Evolutionary conservation across 2,113 vertebrate species (phyloP), one percentile per base, ranked within the genome.

Genomic region (Anser brachyrhynchus): DNA sequence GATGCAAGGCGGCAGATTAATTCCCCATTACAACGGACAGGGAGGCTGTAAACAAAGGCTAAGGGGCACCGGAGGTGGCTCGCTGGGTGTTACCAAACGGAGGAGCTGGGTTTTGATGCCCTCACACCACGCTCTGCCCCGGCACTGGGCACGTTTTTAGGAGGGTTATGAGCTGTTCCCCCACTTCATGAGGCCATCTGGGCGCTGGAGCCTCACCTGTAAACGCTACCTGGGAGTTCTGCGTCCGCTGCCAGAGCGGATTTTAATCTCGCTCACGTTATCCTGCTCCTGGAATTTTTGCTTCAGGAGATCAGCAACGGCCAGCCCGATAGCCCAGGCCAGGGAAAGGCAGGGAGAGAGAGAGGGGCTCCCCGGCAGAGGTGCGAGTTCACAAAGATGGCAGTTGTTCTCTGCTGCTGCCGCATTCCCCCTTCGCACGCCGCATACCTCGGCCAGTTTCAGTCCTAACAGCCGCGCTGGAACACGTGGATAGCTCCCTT

Each of bases 181-280:
- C 49, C 65, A 66, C 55, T 46, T 39, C 9, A 17, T 16, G 62
- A 92, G 83, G 71, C 54, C 74, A 41, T 41, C 41, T 41, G 19
- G 37, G 41, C 39, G 62, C 77, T 46, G 41, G 25, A 82, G 84
- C 41, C 55, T 86, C 67, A 91, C 43, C 69, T 25, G 13, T 6
- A 82, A 92, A 73, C 76, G 55, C 58, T 84, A 20, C 89, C 64
- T 2, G 1, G 1, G 65, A 58, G 65, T 71, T 70, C 93, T 69
- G 85, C 75, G 70, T 11, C 74, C 54, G 64, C 71, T 92, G 67
- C 86, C 84, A 93, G 49, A 55, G 81, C 84, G 65, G 49, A 75
- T 79, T 89, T 93, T 91, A 92, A 95, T 87, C 91, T 87, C 83
- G 55, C 58, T 85, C 87, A 87, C 81, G 16, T 92, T 89, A 92